Evolutionary conservation across 2,113 vertebrate species (phyloP), one percentile per base, ranked within the genome.

Genomic region (Xenotilapia caudafasciata): DNA sequence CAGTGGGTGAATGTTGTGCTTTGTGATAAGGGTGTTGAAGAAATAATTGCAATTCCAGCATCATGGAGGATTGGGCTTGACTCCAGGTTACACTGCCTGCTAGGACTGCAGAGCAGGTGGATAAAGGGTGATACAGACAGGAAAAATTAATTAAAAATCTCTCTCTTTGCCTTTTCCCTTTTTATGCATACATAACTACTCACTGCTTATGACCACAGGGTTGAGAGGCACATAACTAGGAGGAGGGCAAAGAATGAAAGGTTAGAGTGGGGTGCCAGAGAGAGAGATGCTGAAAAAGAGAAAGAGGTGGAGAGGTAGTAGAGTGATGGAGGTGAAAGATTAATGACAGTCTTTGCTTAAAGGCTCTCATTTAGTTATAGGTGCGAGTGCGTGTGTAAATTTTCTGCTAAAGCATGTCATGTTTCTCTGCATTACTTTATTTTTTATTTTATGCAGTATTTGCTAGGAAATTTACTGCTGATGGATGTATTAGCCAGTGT

Each of bases 91-190:
- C 86, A 23, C 75, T 91, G 89, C 62, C 70, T 77, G 73, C 38
- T 49, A 81, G 31, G 47, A 86, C 83, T 83, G 33, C 28, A 77
- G 87, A 84, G 86, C 89, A 86, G 90, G 87, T 89, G 92, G 80
- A 92, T 85, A 54, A 75, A 88, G 80, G 87, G 40, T 90, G 85
- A 94, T 92, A 91, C 19, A 85, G 73, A 87, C 54, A 42, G 13
- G 15, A 35, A 49, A 86, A 94, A 91, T 88, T 90, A 86, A 94
- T 92, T 93, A 85, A 86, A 90, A 87, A 75, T 53, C 82, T 81
- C 26, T 40, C 86, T 91, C 82, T 80, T 73, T 73, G 86, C 77
- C 33, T 31, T 82, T 86, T 83, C 49, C 82, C 31, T 54, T 83
- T 90, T 84, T 26, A 89, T 90, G 89, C 87, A 92, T 85, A 82